Evolutionary conservation across 1,140 invertebrate genomes (phyloP).

Genomic region (Neuroterus valhalla): DNA sequence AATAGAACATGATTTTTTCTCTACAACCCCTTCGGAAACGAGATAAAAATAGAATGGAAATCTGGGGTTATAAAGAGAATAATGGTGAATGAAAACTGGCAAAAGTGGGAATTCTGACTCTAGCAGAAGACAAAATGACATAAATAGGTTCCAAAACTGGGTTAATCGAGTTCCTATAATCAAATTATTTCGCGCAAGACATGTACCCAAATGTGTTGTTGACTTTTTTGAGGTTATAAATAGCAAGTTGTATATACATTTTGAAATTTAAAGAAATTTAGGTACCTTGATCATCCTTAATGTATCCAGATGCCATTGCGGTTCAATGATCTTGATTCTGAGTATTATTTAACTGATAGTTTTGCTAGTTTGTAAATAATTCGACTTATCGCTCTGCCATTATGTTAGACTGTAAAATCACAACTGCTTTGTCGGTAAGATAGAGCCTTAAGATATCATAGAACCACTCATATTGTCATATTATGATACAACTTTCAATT

Average conservation of each 20-base stretch:
- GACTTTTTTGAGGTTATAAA: conserved; percentile 67
- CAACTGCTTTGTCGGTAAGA: conserved; percentile 6
- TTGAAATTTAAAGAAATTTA: conserved; percentile 37
- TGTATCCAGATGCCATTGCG: conserved; percentile 67
- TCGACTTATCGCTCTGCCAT: conserved; percentile 54
- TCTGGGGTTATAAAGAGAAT: not conserved
- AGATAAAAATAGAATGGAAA: conserved; percentile 17
- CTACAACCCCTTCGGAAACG: not conserved
- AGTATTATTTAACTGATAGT: conserved; percentile 24
- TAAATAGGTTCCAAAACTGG: not conserved
- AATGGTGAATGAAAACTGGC: conserved; percentile 5
- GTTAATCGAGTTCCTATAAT: conserved; percentile 18
- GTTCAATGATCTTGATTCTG: not conserved
- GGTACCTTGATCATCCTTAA: conserved; percentile 72
- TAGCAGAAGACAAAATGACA: conserved; percentile 22
- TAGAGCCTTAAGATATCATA: not conserved
- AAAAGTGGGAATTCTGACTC: conserved; percentile 7
- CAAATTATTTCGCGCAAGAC: not conserved
- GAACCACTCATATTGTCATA: too few relatives aligned
- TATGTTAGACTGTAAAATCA: conserved; percentile 30
- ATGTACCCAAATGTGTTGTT: conserved; percentile 50
- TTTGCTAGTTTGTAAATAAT: conserved; percentile 45
- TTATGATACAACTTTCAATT: too few relatives aligned
- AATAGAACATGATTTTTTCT: too few relatives aligned
- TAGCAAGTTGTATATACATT: conserved; percentile 35